Evolutionary conservation across 2,797 vertebrate genomes (phyloP).

Genomic region (Onychomys leucogaster): DNA sequence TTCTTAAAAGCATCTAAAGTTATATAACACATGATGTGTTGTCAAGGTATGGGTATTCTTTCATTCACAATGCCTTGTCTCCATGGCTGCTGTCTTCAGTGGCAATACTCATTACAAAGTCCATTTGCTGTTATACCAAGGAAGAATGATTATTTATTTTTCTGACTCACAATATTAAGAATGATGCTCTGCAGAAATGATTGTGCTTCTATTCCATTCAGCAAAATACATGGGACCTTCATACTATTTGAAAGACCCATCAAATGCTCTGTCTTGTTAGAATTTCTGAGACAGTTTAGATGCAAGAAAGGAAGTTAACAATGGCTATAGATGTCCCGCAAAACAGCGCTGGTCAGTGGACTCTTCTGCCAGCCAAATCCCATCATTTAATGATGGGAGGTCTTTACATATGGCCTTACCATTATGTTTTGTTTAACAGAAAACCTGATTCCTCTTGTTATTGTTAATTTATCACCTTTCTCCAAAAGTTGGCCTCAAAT

Average conservation of each 20-base stretch:
- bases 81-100: neutral
- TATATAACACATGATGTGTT: neutral
- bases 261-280: neutral
- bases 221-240: neutral
- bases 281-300: neutral
- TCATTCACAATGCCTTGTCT: neutral
- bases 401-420: neutral
- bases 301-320: neutral
- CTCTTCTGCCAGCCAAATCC: neutral
- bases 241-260: neutral
- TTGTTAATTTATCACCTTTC: neutral
- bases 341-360: neutral
- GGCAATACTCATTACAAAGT: neutral
- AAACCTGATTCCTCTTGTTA: neutral
- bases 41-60: neutral
- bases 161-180: neutral
- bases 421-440: neutral
- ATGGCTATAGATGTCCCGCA: neutral
- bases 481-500: neutral
- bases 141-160: neutral
- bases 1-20: slow-evolving; percentile 30
- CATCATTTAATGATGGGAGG: neutral
- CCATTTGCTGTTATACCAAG: neutral
- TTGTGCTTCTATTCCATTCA: neutral
- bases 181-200: neutral